Percentiles rank a stretch among this genome's conserved stretches.
These are phyloP conservation scores for Mus minutoides DNA, from an alignment of 2,797 vertebrate genomes.

Conservation along the genomic window DNA sequence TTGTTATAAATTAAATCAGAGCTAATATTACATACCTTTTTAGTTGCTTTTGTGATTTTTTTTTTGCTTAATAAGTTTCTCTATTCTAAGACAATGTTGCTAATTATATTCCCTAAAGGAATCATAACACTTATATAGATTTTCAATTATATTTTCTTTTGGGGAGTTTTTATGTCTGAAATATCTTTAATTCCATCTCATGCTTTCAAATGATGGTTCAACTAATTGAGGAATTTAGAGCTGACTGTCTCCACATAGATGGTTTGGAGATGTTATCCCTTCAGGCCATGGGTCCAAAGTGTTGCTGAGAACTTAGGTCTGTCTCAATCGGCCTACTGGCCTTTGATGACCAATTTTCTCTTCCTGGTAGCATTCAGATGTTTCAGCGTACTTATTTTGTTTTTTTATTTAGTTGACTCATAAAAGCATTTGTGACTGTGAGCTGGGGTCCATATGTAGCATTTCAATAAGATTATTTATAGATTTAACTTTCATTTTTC, in stretches of 20 bases:
- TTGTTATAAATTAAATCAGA: constrained; percentile 35
- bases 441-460: not conserved
- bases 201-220: not conserved
- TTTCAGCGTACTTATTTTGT: not conserved
- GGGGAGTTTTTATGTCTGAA: not conserved
- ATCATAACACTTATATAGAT: not conserved
- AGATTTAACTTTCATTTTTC: not conserved
- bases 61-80: constrained; percentile 12
- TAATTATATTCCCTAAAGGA: constrained; percentile 19
- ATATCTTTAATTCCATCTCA: constrained; percentile 23
- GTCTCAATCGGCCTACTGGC: not conserved
- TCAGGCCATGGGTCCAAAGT: not conserved
- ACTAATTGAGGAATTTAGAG: constrained; percentile 42
- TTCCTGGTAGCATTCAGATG: not conserved
- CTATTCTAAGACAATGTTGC: not conserved
- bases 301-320: not conserved
- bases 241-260: not conserved
- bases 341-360: constrained; percentile 8
- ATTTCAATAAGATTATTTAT: constrained; percentile 32
- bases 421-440: not conserved
- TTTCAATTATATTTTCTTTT: not conserved
- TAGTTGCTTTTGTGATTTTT: not conserved
- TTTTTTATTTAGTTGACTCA: not conserved
- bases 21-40: not conserved
- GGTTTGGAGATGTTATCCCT: not conserved